A percentile compares a stretch with the other conserved stretches of the same genome.
Conservation (phyloP, 2,888 invertebrate genomes). For the Pyrgus malvae region DNA sequence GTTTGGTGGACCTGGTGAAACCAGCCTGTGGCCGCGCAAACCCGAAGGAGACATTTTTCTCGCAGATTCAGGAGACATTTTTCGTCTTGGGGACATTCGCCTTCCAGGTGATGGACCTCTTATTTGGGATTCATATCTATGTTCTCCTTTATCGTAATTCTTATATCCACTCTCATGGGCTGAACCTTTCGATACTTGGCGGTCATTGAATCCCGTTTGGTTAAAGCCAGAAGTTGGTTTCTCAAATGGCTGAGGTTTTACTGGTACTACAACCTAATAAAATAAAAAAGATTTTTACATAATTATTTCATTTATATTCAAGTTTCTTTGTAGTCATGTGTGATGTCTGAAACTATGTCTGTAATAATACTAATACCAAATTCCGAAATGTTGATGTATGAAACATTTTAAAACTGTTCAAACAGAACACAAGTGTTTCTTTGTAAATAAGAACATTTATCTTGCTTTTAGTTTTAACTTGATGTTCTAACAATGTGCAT, state of each 20-base stretch:
- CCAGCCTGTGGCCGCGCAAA: slow-evolving; percentile 6
- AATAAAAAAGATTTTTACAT: not conserved
- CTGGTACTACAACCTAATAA: slow-evolving; percentile 21
- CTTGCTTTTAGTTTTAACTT: too few species aligned
- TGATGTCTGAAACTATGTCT: too few species aligned
- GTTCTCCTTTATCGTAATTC: slow-evolving; percentile 31
- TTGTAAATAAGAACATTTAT: too few species aligned
- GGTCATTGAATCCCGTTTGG: slow-evolving; percentile 28
- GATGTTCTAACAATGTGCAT: too few species aligned
- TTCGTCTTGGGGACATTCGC: slow-evolving; percentile 32
- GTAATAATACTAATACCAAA: too few species aligned
- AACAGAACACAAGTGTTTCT: too few species aligned
- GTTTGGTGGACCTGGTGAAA: not conserved
- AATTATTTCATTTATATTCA: not conserved
- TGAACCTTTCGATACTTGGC: not conserved
- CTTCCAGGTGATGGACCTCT: slow-evolving; percentile 31
- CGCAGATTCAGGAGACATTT: slow-evolving; percentile 11
- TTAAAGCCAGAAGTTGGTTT: slow-evolving; percentile 24
- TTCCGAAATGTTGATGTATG: too few species aligned
- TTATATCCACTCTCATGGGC: slow-evolving; percentile 16
- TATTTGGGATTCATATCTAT: slow-evolving; percentile 18
- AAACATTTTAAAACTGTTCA: too few species aligned
- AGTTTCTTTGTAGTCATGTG: too few species aligned
- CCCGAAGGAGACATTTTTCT: slow-evolving; percentile 21
- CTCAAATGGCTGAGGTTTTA: slow-evolving; percentile 26